Conservation (phyloP, 2,888 invertebrate genomes). For the Orthosia cruda region DNA sequence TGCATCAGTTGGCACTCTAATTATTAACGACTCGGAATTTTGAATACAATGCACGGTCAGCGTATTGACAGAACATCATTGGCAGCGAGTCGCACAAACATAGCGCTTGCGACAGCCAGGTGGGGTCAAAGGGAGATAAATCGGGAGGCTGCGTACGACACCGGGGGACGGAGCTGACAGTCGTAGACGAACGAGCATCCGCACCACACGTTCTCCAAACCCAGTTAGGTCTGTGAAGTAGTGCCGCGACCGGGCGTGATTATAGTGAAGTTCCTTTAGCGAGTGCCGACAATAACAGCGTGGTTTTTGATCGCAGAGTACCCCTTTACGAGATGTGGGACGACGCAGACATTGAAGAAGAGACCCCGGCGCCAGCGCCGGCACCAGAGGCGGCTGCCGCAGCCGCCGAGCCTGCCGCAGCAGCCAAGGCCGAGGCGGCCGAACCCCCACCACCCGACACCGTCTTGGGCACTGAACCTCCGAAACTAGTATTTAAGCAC, state of each 20-base stretch:
- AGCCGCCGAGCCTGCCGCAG: slow-evolving; percentile 75
- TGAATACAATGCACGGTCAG: slow-evolving; percentile 86
- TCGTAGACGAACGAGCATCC: slow-evolving; percentile 88
- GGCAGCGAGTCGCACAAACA: slow-evolving; percentile 81
- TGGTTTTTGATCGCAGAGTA: slow-evolving; percentile 85
- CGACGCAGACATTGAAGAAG: slow-evolving; percentile 92
- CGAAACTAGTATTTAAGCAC: slow-evolving; percentile 94
- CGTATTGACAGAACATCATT: slow-evolving; percentile 91
- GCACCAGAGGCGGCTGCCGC: slow-evolving; percentile 75
- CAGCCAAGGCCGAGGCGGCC: slow-evolving; percentile 86
- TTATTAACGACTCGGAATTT: slow-evolving; percentile 83
- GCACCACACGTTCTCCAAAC: slow-evolving; percentile 87
- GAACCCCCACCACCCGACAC: slow-evolving; percentile 87
- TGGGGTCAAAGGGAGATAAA: slow-evolving; percentile 90
- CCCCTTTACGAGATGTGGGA: slow-evolving; percentile 90
- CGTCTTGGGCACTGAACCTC: slow-evolving; percentile 91
- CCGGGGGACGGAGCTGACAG: slow-evolving; percentile 82
- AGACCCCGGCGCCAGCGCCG: slow-evolving; percentile 78
- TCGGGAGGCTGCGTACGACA: slow-evolving; percentile 86
- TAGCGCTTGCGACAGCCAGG: slow-evolving; percentile 87
- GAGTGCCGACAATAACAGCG: slow-evolving; percentile 72
- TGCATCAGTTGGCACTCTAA: slow-evolving; percentile 85
- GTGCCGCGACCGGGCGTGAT: slow-evolving; percentile 67
- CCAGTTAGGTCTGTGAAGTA: slow-evolving; percentile 85
- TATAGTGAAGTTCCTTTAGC: slow-evolving; percentile 65